These are phyloP conservation scores for Balearica regulorum DNA, from an alignment of 2,797 vertebrate genomes.

Conservation along the genomic window DNA sequence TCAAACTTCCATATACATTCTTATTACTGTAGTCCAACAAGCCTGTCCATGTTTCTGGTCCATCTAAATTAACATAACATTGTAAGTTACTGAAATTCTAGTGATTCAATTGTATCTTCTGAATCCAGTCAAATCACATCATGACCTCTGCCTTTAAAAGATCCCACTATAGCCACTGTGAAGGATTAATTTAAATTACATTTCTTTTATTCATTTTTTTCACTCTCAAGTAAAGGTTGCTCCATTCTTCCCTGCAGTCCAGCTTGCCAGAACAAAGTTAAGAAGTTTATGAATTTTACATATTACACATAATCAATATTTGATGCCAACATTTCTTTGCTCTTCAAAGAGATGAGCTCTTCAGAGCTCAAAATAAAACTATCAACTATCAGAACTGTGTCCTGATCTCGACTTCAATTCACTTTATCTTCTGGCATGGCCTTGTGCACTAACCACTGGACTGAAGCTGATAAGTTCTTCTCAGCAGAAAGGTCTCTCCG, in stretches of 20 bases:
- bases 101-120: not conserved
- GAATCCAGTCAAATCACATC: not conserved
- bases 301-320: constrained; percentile 32
- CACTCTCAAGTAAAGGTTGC: not conserved
- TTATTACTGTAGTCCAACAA: not conserved
- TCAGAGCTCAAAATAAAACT: constrained; percentile 3
- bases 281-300: not conserved
- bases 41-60: not conserved
- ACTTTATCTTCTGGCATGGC: not conserved
- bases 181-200: not conserved
- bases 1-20: not conserved
- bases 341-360: constrained; percentile 30
- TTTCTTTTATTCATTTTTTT: not conserved
- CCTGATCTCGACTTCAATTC: not conserved
- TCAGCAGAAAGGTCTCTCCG: not conserved
- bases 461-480: not conserved
- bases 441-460: not conserved
- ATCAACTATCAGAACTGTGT: not conserved
- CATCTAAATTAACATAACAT: not conserved
- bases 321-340: not conserved
- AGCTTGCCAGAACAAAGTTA: not conserved
- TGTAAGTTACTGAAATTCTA: not conserved
- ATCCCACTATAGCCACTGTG: not conserved
- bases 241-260: not conserved
- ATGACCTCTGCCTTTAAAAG: not conserved